A percentile compares a stretch with the other conserved stretches of the same genome.
Evolutionary conservation across 2,797 vertebrate species (phyloP).

Genomic region (Myotis daubentonii): DNA sequence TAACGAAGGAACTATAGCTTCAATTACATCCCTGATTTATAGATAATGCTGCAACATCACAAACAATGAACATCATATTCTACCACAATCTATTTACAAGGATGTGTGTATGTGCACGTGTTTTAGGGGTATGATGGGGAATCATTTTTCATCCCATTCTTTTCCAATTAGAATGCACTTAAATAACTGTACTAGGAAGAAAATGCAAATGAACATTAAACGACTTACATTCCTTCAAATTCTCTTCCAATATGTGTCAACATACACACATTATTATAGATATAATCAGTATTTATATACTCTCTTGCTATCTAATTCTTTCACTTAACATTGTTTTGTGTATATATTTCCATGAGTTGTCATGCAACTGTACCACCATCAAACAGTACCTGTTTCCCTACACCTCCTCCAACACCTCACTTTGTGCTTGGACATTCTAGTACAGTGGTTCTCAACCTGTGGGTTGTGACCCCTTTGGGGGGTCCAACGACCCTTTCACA

Average conservation of each 20-base stretch:
- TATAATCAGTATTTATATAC: constrained; percentile 65
- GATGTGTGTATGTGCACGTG: constrained; percentile 11
- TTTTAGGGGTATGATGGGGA: constrained; percentile 33
- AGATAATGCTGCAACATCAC: constrained; percentile 58
- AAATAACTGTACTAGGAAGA: constrained; percentile 65
- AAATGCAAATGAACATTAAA: constrained; percentile 72
- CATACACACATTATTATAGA: constrained; percentile 41
- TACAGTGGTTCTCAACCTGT: not conserved
- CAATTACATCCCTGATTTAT: constrained; percentile 74
- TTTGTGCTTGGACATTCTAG: not conserved
- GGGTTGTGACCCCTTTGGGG: too few species aligned
- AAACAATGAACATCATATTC: constrained; percentile 61
- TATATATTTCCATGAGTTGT: constrained; percentile 30
- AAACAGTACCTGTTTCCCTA: constrained; percentile 18
- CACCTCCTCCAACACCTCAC: not conserved
- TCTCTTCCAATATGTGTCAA: constrained; percentile 55
- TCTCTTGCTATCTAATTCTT: constrained; percentile 60
- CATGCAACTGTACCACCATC: not conserved
- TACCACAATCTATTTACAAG: constrained; percentile 56
- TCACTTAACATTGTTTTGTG: constrained; percentile 52
- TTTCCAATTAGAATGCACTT: constrained; percentile 68
- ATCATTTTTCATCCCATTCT: constrained; percentile 68
- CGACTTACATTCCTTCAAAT: constrained; percentile 67
- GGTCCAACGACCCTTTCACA: too few species aligned
- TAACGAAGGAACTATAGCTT: constrained; percentile 60